Evolutionary conservation across 1,140 invertebrate genomes (phyloP), one percentile per base, ranked within the genome.

Genomic region (Hesperophylax magnus): DNA sequence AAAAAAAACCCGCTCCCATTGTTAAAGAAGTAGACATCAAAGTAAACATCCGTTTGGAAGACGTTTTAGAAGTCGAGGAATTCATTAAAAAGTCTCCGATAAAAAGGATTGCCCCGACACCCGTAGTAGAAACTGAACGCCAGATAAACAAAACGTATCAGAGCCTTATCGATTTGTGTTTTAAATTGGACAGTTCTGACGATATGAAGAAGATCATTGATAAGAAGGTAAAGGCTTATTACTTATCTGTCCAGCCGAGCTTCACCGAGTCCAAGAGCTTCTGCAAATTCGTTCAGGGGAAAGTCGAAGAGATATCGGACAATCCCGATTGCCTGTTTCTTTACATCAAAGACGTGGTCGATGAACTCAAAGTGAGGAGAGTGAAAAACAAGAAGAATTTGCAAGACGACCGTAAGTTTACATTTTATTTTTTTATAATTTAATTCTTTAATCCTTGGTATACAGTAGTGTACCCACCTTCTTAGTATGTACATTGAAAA

Each of bases 131-230:
- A 14, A n/a, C 18, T 0, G 67, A 74, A 2, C 56, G 63, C 5
- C 52, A 61, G 31, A 78, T 74, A 4, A 77, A 47, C 39, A 47
- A 69, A 15, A 60, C 31, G 1, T 84, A 79, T 63, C 76, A 81
- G 27, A 72, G 65, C 54, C 81, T 84, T 20, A 56, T 84, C 8
- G 74, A 84, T 63, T 24, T 84, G 24, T 84, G 80, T 69, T 71
- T 81, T 5, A 22, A 74, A 14, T n/a, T 84, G 4, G 82, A 84
- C 15, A 71, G 56, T 8, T 79, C 77, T 17, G 80, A 77, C 7
- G 82, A 81, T 17, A 84, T 81, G 80, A 80, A 79, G 60, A 74
- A 79, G 39, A 84, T 81, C 56, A 58, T 81, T 9, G 67, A 78
- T 11, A 80, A 79, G 27, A 81, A 79, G 39, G 78, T 84, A 18